phyloP scores from a whole-genome alignment of 2,113 vertebrate genomes.

The Planiliza haematocheilus region DNA sequence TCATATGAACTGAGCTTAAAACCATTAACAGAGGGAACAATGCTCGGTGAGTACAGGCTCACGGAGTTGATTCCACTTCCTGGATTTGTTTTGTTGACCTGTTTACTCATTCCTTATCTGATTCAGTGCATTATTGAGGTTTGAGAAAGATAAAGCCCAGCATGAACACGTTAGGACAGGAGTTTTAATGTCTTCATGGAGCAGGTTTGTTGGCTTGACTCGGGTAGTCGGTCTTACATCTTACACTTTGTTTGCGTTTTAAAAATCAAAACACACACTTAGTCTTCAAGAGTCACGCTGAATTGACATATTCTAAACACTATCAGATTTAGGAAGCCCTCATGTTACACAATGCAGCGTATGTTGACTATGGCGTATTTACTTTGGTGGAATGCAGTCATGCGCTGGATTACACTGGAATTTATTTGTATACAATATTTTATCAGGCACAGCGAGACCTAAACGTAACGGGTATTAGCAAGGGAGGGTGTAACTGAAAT shows the following conservation, averaged over 20 bases:
- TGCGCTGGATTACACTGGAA: too few relatives aligned
- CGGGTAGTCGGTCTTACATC: too few relatives aligned
- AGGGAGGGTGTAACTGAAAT: too few relatives aligned
- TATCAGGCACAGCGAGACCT: too few relatives aligned
- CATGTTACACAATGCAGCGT: not conserved
- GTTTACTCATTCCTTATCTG: not conserved
- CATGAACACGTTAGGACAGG: not conserved
- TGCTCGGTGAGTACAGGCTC: not conserved
- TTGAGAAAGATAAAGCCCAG: not conserved
- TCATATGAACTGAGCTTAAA: not conserved
- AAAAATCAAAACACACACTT: not conserved
- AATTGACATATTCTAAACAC: too few relatives aligned
- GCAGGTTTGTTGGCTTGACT: slow-evolving; percentile 1
- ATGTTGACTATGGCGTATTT: not conserved
- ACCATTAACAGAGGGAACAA: not conserved
- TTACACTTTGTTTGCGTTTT: not conserved
- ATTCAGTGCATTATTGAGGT: not conserved
- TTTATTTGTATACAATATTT: not conserved
- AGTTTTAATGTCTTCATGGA: not conserved
- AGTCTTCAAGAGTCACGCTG: too few relatives aligned
- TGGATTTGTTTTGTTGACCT: not conserved
- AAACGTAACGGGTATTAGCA: too few relatives aligned
- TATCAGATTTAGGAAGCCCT: not conserved
- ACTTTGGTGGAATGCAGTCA: not conserved
- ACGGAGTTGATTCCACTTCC: not conserved